A percentile compares a stretch with the other conserved stretches of the same genome.
Conservation (phyloP, 2,113 vertebrate species). For the Sitta europaea region DNA sequence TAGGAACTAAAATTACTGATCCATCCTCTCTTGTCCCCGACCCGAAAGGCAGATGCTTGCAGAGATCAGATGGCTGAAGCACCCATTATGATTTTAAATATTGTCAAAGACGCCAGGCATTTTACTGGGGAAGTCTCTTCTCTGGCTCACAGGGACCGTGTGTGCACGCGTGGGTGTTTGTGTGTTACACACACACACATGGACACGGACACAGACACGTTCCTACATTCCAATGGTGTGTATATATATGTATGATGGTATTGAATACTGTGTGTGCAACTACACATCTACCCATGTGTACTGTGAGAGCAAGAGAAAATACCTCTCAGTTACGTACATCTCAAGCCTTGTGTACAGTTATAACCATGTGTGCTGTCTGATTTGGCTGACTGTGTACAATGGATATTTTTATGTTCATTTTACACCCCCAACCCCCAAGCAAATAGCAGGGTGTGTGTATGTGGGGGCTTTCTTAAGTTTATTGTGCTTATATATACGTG, state of each 20-base stretch:
- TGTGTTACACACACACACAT: rapidly evolving
- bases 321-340: rapidly evolving
- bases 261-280: neutral
- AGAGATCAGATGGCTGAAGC: slow-evolving; percentile 67
- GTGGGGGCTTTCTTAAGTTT: neutral
- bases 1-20: slow-evolving; percentile 76
- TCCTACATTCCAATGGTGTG: neutral
- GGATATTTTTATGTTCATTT: neutral
- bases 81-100: slow-evolving; percentile 71
- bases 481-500: neutral
- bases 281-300: neutral
- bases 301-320: neutral
- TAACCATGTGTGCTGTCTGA: neutral
- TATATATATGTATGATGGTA: neutral
- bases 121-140: slow-evolving; percentile 59
- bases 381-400: neutral
- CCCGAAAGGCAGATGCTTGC: slow-evolving; percentile 61
- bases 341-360: neutral
- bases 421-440: neutral
- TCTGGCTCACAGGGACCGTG: neutral
- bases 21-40: slow-evolving; percentile 57
- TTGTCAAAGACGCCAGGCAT: slow-evolving; percentile 60
- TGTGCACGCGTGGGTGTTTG: neutral
- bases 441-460: neutral
- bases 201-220: neutral